Percentiles rank a stretch among this genome's conserved stretches.
Conservation (phyloP, 2,113 vertebrate species). For the Marcusenius ussheri region DNA sequence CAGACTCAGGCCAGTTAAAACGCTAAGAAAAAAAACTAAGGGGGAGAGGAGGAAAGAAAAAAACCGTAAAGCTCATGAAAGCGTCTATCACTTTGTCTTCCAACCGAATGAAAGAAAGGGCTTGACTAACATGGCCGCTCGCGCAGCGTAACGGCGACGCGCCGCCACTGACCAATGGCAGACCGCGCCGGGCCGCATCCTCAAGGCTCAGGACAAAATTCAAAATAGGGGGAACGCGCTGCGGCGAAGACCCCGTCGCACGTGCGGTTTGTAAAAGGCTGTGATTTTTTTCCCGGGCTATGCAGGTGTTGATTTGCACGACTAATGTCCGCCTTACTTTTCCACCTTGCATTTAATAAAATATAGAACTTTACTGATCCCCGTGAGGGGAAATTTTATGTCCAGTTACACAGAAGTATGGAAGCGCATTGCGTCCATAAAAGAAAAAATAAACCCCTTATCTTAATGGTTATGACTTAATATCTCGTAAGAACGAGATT, state of each 20-base stretch:
- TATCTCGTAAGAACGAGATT: too few relatives aligned
- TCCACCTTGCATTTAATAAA: not conserved
- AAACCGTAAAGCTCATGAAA: constrained; percentile 10
- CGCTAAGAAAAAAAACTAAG: not conserved
- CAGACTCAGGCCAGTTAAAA: constrained; percentile 1
- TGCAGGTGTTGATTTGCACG: not conserved
- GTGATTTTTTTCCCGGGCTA: not conserved
- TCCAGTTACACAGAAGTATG: not conserved
- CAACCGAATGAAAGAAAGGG: constrained; percentile 42
- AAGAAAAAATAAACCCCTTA: not conserved
- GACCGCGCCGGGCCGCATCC: constrained; percentile 1
- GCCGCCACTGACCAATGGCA: constrained; percentile 30
- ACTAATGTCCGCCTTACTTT: not conserved
- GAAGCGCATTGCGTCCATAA: not conserved
- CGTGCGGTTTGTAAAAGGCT: constrained; percentile 22
- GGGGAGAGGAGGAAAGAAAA: not conserved
- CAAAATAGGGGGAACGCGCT: constrained; percentile 34
- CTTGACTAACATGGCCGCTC: constrained; percentile 47
- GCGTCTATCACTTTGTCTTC: constrained; percentile 30
- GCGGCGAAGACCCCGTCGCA: constrained; percentile 19
- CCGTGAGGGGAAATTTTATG: not conserved
- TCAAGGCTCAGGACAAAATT: constrained; percentile 34
- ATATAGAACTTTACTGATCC: not conserved
- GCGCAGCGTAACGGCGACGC: constrained; percentile 21
- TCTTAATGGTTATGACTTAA: not conserved